Evolutionary conservation across 2,797 vertebrate species (phyloP).

Genomic region (Epinephelus coioides): DNA sequence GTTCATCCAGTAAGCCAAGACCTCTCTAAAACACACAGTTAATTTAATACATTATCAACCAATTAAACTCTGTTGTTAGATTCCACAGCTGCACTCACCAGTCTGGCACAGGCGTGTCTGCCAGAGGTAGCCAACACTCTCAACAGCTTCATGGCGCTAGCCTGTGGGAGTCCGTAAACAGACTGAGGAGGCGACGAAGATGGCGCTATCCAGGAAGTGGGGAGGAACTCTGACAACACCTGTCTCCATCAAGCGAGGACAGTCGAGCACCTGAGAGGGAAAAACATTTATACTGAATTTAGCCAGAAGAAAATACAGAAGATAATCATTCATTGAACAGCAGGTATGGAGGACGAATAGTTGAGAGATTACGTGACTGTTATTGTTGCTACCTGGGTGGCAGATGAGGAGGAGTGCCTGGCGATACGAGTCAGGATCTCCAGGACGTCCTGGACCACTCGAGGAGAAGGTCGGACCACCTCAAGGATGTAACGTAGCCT

Average conservation of each 20-base stretch:
- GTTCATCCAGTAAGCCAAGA: background rate
- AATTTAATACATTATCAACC: background rate
- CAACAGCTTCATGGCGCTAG: slow-evolving; percentile 93
- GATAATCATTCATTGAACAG: accelerated
- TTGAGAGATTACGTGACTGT: background rate
- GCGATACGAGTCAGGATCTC: slow-evolving; percentile 91
- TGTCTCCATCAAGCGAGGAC: slow-evolving; percentile 93
- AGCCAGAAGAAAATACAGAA: background rate
- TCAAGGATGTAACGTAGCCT: slow-evolving; percentile 95
- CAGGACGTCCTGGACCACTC: slow-evolving; percentile 90
- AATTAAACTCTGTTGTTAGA: background rate
- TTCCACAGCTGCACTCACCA: slow-evolving; percentile 83
- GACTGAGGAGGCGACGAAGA: slow-evolving; percentile 74
- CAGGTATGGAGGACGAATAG: background rate
- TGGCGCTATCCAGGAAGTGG: slow-evolving; percentile 88
- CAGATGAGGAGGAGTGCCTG: slow-evolving; percentile 91
- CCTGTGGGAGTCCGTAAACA: slow-evolving; percentile 89
- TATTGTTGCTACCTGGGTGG: slow-evolving; percentile 84
- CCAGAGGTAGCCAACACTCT: slow-evolving; percentile 93
- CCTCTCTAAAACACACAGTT: background rate
- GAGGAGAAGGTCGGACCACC: slow-evolving; percentile 90
- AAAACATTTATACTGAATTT: slow-evolving; percentile 10
- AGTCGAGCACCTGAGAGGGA: slow-evolving; percentile 90
- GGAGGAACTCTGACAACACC: slow-evolving; percentile 92
- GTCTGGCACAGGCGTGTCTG: slow-evolving; percentile 91